A percentile compares a stretch with the other conserved stretches of the same genome.
Evolutionary conservation across 2,113 vertebrate species (phyloP).

Genomic region (Tetrao urogallus): DNA sequence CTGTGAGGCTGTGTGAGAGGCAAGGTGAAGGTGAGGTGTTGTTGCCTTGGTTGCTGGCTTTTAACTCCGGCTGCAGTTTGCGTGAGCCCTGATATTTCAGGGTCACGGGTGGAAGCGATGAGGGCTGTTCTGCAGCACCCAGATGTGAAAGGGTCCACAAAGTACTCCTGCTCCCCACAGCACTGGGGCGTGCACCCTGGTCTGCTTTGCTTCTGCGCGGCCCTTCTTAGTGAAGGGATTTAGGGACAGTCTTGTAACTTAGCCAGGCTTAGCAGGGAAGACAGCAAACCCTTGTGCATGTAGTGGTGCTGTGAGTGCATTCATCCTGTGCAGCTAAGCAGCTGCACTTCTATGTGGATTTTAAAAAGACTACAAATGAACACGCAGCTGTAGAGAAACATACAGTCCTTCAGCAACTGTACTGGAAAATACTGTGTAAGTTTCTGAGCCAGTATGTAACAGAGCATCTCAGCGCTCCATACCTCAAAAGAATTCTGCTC

Average conservation of each 20-base stretch:
- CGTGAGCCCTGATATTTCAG: background rate
- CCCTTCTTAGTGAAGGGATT: background rate
- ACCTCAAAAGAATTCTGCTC: slow-evolving; percentile 21
- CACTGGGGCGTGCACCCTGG: background rate
- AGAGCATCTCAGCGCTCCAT: slow-evolving; percentile 32
- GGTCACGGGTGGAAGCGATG: background rate
- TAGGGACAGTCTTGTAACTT: background rate
- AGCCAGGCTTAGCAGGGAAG: background rate
- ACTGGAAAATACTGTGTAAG: background rate
- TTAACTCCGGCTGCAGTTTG: background rate
- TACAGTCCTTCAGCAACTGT: background rate
- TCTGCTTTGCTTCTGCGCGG: background rate
- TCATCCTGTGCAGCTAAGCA: rapidly evolving
- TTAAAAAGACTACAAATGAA: background rate
- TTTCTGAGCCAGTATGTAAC: background rate
- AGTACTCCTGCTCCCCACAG: rapidly evolving
- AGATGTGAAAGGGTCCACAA: rapidly evolving
- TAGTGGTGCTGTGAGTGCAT: rapidly evolving
- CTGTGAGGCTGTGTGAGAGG: background rate
- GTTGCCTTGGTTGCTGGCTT: background rate
- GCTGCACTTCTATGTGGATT: background rate
- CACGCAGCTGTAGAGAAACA: background rate
- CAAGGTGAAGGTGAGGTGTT: rapidly evolving
- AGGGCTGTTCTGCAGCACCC: rapidly evolving
- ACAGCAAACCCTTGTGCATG: background rate